Evolutionary conservation across 2,797 vertebrate genomes (phyloP), one percentile per base, ranked within the genome.

Genomic region (Xiphorhynchus erythropygius): DNA sequence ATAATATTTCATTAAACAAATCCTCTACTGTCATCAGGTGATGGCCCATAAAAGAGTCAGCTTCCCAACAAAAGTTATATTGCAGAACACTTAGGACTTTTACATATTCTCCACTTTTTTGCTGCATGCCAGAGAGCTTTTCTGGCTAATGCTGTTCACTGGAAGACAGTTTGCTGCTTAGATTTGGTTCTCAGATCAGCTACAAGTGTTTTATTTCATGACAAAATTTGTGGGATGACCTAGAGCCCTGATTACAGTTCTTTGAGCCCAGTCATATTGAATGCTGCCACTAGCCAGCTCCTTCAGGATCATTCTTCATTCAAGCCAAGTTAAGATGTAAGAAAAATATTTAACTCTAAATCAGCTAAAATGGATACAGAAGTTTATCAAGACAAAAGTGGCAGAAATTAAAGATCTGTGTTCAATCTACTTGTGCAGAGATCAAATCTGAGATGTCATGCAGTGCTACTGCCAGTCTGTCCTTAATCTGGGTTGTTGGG

Each of bases 281-380:
- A 53, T 0, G 1, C 13, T 3, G 1, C 47, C 35, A 24, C n/a
- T 32, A 68, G 10, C 14, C 30, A 70, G 17, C 35, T 69, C 24
- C 28, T 62, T 35, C 39, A 59, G 84, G 63, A 81, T 63, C 23
- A 15, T 2, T 77, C 44, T 33, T 84, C 50, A 53, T 59, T 68
- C 37, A 53, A 14, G 25, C 8, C 23, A 79, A 53, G 16, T 70
- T 42, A 65, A 90, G 47, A 28, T 13, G 8, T 3, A 55, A 41
- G 21, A 62, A 74, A 84, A 74, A 39, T 28, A 25, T 18, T 63
- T 33, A 5, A 55, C 65, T 80, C 49, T 74, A 7, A 49, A 86
- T 11, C 2, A 71, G 28, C 3, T 18, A 32, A 5, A 10, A 47
- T 7, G 25, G 50, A 37, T 33, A n/a, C 7, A 16, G 27, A 52